Percentiles rank a stretch among this genome's conserved stretches.
phyloP scores from a whole-genome alignment of 2,888 invertebrate genomes.

The Parnassius glacialis region DNA sequence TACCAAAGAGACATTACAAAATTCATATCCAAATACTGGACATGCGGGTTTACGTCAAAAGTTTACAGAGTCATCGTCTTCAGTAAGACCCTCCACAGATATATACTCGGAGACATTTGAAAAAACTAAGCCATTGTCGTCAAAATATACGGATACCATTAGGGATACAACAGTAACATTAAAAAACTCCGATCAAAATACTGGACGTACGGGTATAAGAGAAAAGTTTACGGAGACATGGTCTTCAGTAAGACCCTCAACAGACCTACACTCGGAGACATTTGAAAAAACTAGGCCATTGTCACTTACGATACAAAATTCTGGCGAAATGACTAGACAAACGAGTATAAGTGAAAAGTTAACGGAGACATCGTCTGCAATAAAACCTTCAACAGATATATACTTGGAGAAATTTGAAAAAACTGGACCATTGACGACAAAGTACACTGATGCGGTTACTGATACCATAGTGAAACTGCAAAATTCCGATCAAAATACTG shows the following conservation, averaged over 20 bases:
- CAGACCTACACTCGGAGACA: slow-evolving; percentile 5
- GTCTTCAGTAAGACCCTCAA: slow-evolving; percentile 8
- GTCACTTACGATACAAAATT: neutral
- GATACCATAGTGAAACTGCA: neutral
- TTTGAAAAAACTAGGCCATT: neutral
- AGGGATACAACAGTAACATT: slow-evolving; percentile 3
- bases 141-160: slow-evolving; percentile 6
- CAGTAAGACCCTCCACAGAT: too few relatives aligned
- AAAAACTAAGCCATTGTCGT: slow-evolving; percentile 6
- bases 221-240: slow-evolving; percentile 4
- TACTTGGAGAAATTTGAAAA: too few relatives aligned
- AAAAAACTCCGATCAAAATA: slow-evolving; percentile 4
- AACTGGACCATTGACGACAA: too few relatives aligned
- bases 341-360: slow-evolving; percentile 7
- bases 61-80: too few relatives aligned
- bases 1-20: neutral
- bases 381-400: too few relatives aligned
- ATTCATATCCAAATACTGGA: slow-evolving; percentile 5
- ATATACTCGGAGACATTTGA: neutral
- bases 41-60: slow-evolving; percentile 1
- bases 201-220: slow-evolving; percentile 11
- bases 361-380: too few relatives aligned
- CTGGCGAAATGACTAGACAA: slow-evolving; percentile 5
- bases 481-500: too few relatives aligned
- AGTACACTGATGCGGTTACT: neutral